Conservation (phyloP, 2,113 vertebrate genomes). For the Illadopsis cleaveri region DNA sequence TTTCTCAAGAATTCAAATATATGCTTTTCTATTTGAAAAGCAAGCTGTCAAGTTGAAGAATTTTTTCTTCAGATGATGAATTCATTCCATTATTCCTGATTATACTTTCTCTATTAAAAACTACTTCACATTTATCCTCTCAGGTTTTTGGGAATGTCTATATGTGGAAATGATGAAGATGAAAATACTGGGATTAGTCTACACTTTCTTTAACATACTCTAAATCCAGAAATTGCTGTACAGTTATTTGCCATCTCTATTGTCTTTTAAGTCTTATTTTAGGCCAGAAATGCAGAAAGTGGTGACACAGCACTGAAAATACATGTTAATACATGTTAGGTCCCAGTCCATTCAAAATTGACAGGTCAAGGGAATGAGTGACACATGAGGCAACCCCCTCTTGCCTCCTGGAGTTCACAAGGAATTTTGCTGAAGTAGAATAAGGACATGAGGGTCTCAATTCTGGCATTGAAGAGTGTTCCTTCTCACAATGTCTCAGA, state of each 20-base stretch:
- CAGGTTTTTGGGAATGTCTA: neutral
- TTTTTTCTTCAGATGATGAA: neutral
- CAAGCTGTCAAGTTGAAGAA: fast-evolving
- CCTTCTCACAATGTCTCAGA: neutral
- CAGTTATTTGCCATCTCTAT: neutral
- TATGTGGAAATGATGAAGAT: neutral
- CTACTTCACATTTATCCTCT: neutral
- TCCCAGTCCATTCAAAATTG: neutral
- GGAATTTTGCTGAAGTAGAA: neutral
- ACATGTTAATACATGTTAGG: fast-evolving
- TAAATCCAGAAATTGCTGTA: neutral
- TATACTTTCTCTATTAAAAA: neutral
- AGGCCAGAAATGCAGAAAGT: neutral
- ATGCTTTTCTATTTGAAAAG: neutral
- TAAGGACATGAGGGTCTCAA: neutral
- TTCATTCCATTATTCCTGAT: neutral
- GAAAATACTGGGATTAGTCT: neutral
- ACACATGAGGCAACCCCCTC: neutral
- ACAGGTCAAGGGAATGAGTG: neutral
- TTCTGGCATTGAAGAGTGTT: neutral
- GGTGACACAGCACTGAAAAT: neutral
- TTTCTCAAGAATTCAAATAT: neutral
- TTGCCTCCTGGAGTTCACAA: neutral
- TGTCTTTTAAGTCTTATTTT: neutral
- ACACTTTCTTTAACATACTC: neutral